Conservation (phyloP, 2,113 vertebrate species). For the Ovibos moschatus region DNA sequence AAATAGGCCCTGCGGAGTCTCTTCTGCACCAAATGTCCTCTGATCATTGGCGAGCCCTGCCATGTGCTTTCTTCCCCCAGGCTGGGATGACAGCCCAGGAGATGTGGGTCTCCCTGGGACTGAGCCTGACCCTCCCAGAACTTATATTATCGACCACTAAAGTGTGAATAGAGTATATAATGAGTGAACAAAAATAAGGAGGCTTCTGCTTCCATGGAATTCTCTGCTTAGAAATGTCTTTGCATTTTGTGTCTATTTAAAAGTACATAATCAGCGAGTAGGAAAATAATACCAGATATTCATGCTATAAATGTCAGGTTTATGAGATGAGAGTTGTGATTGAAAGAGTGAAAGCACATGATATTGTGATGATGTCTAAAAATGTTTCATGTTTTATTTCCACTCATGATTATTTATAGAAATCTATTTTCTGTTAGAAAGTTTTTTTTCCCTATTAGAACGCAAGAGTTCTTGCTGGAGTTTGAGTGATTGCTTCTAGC, state of each 20-base stretch:
- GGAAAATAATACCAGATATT: background rate
- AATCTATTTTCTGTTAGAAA: background rate
- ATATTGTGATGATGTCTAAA: background rate
- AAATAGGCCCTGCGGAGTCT: background rate
- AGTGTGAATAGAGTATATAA: too few species aligned
- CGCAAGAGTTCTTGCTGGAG: background rate
- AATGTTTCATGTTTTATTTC: background rate
- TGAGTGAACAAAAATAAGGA: background rate
- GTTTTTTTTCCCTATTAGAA: background rate
- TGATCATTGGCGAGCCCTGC: background rate
- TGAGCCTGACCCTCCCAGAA: background rate
- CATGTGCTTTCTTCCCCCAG: background rate
- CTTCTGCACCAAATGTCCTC: background rate
- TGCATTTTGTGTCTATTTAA: background rate
- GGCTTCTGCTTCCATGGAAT: background rate
- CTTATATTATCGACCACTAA: accelerated
- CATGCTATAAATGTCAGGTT: background rate
- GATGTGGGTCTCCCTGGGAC: background rate
- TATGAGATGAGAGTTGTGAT: background rate
- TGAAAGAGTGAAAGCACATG: background rate
- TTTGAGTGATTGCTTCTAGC: background rate
- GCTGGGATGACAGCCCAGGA: background rate
- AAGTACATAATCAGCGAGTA: background rate
- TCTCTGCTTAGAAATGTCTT: background rate
- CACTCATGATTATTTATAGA: background rate